Base-by-base conservation (phyloP, 2,888 invertebrate species). In the Phlogophora meticulosa region DNA sequence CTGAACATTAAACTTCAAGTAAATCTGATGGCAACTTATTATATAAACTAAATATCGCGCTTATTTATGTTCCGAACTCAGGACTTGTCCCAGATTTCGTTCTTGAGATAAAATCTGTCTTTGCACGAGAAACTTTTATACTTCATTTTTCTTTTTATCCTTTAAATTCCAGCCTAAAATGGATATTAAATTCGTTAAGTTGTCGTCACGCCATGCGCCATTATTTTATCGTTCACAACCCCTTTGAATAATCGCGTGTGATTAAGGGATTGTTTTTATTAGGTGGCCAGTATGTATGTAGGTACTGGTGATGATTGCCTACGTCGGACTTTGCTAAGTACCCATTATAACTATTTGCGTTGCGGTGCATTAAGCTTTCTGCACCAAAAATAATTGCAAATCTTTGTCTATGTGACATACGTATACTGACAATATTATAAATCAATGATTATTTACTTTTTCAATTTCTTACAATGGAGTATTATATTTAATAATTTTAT, bases 31-130 rank as follows among this genome's bases (percentile, higher is more conserved):
- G 86, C 78, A 86, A 87, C 87, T 88, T 86, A 87, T 87, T 83
- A 85, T 85, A 85, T 82, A 88, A 89, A 87, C 88, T 89, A 87
- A 79, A 70, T 79, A 70, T 63, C 43, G 32, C 84, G 85, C 82
- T 89, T 90, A 90, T 90, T 91, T 88, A 90, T 88, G 86, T 82
- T 80, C 75, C 69, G 71, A 88, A 88, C 83, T 88, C 81, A 72
- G 80, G 83, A 86, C 79, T 87, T 82, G 78, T 83, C 85, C 69
- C 74, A 82, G 88, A 90, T 90, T 83, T 84, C 81, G 77, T 48
- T 74, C 68, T 63, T 52, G 17, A 81, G 87, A 90, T 88, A 88
- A 85, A 82, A 70, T 48, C 67, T 71, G 78, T 78, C 81, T 71
- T 77, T 85, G 82, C 82, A 84, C 84, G 85, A 85, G 83, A 85